Evolutionary conservation across 2,797 vertebrate species (phyloP), one percentile per base, ranked within the genome.

Genomic region (Myotis daubentonii): DNA sequence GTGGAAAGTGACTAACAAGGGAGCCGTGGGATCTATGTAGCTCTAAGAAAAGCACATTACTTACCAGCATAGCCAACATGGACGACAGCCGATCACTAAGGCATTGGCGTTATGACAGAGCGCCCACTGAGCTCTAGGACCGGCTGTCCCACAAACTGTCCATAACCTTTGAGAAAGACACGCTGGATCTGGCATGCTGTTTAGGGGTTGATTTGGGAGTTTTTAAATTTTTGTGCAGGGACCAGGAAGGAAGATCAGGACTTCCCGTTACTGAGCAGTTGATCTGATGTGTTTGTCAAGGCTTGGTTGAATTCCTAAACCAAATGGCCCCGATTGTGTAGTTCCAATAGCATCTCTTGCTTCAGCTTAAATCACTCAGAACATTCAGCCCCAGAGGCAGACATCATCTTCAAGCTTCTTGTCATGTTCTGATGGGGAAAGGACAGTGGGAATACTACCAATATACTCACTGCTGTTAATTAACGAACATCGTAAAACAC

Each of bases 1-100:
- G 75, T 2, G 0, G 49, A 95, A 92, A 89, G 82, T 93, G 75
- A 97, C 95, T 92, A 94, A 51, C 88, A 84, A 44, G 82, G 36
- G 72, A 60, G 81, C 76, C 44, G 75, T 74, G 75, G 47, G 22
- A 70, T 94, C 89, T 76, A 10, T 22, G 85, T 95, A 92, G 89
- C 12, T 6, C 78, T 88, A 76, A 92, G 82, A 74, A 90, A 89
- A 91, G 87, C 36, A 57, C 22, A n/a, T 33, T 36, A 66, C 55
- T 95, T 91, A 44, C 11, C 53, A 89, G 86, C 25, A 36, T n/a
- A 84, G 57, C 57, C 57, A 62, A 30, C 57, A 30, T 6, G 30
- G 87, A 83, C 70, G 72, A n/a, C 30, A 44, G 85, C 22, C 36
- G 25, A 30, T 86, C 87, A 83, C 81, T 53, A 62, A 62, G 2